Evolutionary conservation across 1,140 invertebrate species (phyloP), one percentile per base, ranked within the genome.

Genomic region (Diprion similis): DNA sequence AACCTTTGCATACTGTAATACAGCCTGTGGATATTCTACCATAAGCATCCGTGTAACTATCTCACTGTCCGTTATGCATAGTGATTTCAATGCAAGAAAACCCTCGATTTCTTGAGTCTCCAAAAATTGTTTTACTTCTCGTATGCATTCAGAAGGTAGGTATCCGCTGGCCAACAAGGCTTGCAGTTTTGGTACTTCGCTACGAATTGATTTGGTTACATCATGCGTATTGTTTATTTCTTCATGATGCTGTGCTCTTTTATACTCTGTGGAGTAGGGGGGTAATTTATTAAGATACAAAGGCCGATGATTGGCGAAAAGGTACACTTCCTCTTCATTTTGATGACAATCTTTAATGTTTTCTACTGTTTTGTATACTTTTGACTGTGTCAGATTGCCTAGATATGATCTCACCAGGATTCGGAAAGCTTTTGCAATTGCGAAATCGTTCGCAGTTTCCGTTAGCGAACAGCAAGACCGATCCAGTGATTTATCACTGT

Each of bases 1-100:
- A 85, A 91, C 91, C 85, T 91, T 90, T 6, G 89, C 89, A 79
- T 90, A 92, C 46, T 89, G 87, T 19, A 90, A 74, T n/a, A 91
- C 74, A 77, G 89, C 90, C 72, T 90, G 89, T 2, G 91, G 90
- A 77, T 90, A 91, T 15, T 87, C 83, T 2, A 91, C 86, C 47
- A 90, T 81, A 9, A 92, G 71, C 64, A 90, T 74, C 46, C 77
- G 67, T 1, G 86, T 86, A 17, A 78, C 81, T 17, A 78, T 70
- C 51, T 85, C 84, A 0, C 74, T 80, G 75, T 86, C 78, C 24
- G 77, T 74, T 51, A 78, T 77, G 64, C 86, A 87, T 8, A 89
- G 72, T 8, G 82, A 81, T 59, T 83, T 82, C 37, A 89, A 84
- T 68, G 87, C 83, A n/a, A 88, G 79, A 37, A 76, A 81, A 0